Base-by-base conservation (phyloP, 2,113 vertebrate species). In the Aphyosemion australe region DNA sequence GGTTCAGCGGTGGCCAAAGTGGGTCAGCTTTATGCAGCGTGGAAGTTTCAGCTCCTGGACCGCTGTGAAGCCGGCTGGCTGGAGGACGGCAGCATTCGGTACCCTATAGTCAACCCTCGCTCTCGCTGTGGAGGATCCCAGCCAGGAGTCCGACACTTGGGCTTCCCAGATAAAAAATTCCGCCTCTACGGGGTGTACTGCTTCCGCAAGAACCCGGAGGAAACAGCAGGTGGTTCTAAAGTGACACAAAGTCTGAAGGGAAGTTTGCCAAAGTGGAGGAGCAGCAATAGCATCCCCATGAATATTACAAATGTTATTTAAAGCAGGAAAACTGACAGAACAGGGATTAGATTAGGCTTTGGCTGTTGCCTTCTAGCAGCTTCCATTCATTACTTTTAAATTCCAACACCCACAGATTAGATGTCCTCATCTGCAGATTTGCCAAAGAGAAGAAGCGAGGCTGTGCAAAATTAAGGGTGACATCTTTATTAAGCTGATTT, bases 91-190 rank as follows among this genome's bases (percentile, higher is more conserved):
- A 97, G 95, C 78, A 92, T 96, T 52, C 96, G 97, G 19, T 98
- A 99, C 82, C 96, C 97, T 76, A 97, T 98, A 18, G 95, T 98
- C 67, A 97, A 96, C 66, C 96, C 97, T 0, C 93, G 96, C 0
- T 78, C 90, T 0, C 95, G 95, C 74, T 98, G 97, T 1, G 97
- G 97, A 0, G 96, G 96, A n/a, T 67, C 74, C 2, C 89, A 95
- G 57, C 94, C 96, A 0, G 97, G 96, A 0, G 94, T 98, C 15
- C 92, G 96, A 57, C 94, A 93, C 89, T 89, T 98, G 1, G 96
- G 97, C 65, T 99, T 97, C 76, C 96, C 96, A 0, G 95, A 96
- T 58, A 94, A 94, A 73, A 93, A 96, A 47, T 95, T 94, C 51
- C 94, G 94, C 4, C 93, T 97, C 1, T 98, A 96, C 0, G 96